Percentiles rank a stretch among this genome's conserved stretches.
phyloP scores from a whole-genome alignment of 2,888 invertebrate genomes.

The Automeris io region DNA sequence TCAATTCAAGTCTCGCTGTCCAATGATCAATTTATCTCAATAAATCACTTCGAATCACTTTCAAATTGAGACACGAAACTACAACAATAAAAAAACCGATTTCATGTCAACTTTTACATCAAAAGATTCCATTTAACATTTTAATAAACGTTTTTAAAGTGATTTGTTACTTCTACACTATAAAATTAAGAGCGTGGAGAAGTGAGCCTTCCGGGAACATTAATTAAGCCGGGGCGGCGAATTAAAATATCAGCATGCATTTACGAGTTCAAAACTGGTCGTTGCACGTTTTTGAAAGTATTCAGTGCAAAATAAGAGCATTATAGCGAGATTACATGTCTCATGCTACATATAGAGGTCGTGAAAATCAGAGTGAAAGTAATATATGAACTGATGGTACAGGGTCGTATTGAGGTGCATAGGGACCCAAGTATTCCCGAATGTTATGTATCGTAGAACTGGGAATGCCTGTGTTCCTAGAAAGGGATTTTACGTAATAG shows the following conservation, averaged over 20 bases:
- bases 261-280: constrained; percentile 27
- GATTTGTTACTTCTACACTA: too few species aligned
- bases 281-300: constrained; percentile 44
- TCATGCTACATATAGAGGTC: constrained; percentile 39
- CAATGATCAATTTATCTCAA: too few species aligned
- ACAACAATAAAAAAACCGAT: too few species aligned
- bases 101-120: too few species aligned
- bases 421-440: constrained; percentile 8
- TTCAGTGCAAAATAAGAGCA: constrained; percentile 40
- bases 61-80: too few species aligned
- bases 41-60: too few species aligned
- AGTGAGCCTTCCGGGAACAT: constrained; percentile 6
- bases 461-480: too few species aligned
- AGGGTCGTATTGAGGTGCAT: background rate
- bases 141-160: too few species aligned
- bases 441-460: too few species aligned
- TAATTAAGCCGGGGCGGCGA: constrained; percentile 21
- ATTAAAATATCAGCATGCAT: constrained; percentile 32
- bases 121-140: too few species aligned
- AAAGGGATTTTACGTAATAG: too few species aligned
- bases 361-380: constrained; percentile 66
- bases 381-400: constrained; percentile 19
- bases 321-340: constrained; percentile 27
- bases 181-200: background rate
- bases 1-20: too few species aligned